Evolutionary conservation across 1,140 invertebrate genomes (phyloP).

Genomic region (Cyphomyrmex costatus): DNA sequence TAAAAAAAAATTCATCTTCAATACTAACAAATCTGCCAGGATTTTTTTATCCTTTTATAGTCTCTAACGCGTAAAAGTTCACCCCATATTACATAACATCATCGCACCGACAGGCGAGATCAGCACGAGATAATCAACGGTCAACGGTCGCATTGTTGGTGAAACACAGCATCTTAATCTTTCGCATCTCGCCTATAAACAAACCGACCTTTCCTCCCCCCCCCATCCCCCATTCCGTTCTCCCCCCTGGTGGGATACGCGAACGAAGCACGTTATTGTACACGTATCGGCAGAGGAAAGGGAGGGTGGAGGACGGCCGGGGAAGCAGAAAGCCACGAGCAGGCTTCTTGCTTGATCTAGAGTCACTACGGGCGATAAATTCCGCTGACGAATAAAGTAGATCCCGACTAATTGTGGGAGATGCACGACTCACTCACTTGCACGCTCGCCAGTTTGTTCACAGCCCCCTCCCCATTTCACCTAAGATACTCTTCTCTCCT

Average conservation of each 20-base stretch:
- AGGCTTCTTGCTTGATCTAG: conserved; percentile 79
- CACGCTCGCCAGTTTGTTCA: conserved; percentile 57
- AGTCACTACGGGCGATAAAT: conserved; percentile 85
- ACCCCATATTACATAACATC: background rate
- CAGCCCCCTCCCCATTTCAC: background rate
- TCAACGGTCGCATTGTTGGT: conserved; percentile 70
- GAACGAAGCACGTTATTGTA: conserved; percentile 57
- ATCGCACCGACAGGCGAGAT: conserved; percentile 40
- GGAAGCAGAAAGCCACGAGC: conserved; percentile 45
- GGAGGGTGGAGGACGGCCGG: conserved; percentile 22
- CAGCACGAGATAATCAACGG: conserved; percentile 51
- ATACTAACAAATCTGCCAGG: background rate
- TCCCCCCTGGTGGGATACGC: conserved; percentile 38
- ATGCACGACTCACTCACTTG: conserved; percentile 85
- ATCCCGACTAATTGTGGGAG: conserved; percentile 86
- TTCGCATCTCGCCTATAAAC: conserved; percentile 82
- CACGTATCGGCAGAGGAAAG: conserved; percentile 61
- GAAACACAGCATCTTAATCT: conserved; percentile 83
- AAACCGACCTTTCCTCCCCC: conserved; percentile 74
- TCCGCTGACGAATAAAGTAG: conserved; percentile 84
- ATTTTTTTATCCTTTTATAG: conserved; percentile 6
- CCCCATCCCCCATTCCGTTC: background rate
- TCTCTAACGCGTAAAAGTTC: background rate
- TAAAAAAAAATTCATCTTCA: background rate
- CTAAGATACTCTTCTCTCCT: conserved; percentile 39